Evolutionary conservation across 2,888 invertebrate species (phyloP).

Genomic region (Phrixothrix hirtus): DNA sequence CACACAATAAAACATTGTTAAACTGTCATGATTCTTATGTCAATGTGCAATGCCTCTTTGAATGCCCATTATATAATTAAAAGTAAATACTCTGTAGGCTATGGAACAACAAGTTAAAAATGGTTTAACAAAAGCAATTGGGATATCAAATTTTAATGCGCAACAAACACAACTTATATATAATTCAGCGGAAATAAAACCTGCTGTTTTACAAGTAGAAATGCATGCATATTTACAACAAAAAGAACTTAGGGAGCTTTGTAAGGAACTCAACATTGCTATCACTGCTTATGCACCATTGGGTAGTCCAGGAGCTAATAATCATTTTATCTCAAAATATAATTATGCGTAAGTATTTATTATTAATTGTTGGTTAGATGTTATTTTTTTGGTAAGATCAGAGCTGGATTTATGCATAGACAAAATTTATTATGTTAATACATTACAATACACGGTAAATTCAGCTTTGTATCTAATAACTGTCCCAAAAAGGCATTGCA

Average conservation of each 20-base stretch:
- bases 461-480: too few relatives aligned
- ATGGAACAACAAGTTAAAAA: slow-evolving; percentile 69
- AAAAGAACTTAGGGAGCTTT: slow-evolving; percentile 63
- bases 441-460: too few relatives aligned
- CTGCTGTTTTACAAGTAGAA: slow-evolving; percentile 75
- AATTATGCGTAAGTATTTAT: slow-evolving; percentile 60
- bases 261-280: slow-evolving; percentile 64
- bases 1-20: too few relatives aligned
- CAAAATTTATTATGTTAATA: too few relatives aligned
- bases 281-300: slow-evolving; percentile 74
- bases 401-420: too few relatives aligned
- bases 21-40: too few relatives aligned
- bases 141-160: slow-evolving; percentile 78
- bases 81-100: slow-evolving; percentile 55
- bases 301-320: slow-evolving; percentile 71
- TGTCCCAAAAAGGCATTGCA: too few relatives aligned
- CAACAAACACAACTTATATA: slow-evolving; percentile 68
- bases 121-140: slow-evolving; percentile 71
- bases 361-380: neutral
- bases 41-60: too few relatives aligned
- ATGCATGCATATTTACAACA: slow-evolving; percentile 79
- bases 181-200: slow-evolving; percentile 65
- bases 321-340: slow-evolving; percentile 65
- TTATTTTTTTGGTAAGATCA: too few relatives aligned
- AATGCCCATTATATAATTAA: too few relatives aligned